Percentiles rank a stretch among this genome's conserved stretches.
Evolutionary conservation across 2,888 invertebrate genomes (phyloP).

Genomic region (Aphodius sticticus): DNA sequence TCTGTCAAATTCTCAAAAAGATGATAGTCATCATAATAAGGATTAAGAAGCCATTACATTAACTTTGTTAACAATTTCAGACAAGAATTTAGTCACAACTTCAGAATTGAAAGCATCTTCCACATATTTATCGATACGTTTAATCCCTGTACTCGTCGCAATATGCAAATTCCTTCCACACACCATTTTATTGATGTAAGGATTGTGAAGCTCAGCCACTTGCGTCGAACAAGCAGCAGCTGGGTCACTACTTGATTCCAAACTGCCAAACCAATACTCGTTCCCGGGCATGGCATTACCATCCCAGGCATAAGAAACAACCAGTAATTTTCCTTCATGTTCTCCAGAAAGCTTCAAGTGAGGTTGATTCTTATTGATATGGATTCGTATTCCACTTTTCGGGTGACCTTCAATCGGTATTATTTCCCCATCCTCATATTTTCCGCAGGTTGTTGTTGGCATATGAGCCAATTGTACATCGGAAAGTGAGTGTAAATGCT

Average conservation of each 20-base stretch:
- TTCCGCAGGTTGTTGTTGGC: slow-evolving; percentile 36
- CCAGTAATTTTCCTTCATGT: slow-evolving; percentile 59
- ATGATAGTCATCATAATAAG: too few species aligned
- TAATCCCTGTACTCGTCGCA: slow-evolving; percentile 50
- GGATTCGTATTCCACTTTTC: slow-evolving; percentile 42
- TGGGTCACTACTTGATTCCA: slow-evolving; percentile 67
- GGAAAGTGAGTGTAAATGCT: slow-evolving; percentile 40
- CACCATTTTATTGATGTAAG: slow-evolving; percentile 65
- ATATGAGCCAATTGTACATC: slow-evolving; percentile 50
- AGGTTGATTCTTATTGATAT: slow-evolving; percentile 55
- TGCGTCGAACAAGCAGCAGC: slow-evolving; percentile 71
- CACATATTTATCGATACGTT: slow-evolving; percentile 13
- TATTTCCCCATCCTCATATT: slow-evolving; percentile 38
- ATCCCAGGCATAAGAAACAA: slow-evolving; percentile 78
- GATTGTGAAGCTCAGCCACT: slow-evolving; percentile 69
- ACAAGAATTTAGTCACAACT: too few species aligned
- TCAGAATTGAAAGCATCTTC: not conserved
- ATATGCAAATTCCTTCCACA: slow-evolving; percentile 63
- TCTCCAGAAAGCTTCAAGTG: slow-evolving; percentile 52
- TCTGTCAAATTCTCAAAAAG: too few species aligned
- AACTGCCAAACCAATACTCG: slow-evolving; percentile 71
- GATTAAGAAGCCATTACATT: too few species aligned
- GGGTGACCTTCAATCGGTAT: slow-evolving; percentile 40
- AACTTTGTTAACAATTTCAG: too few species aligned
- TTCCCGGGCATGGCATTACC: slow-evolving; percentile 78